Percentiles rank a stretch among this genome's conserved stretches.
Conservation (phyloP, 2,797 vertebrate genomes). For the Acanthurus leucopareius region DNA sequence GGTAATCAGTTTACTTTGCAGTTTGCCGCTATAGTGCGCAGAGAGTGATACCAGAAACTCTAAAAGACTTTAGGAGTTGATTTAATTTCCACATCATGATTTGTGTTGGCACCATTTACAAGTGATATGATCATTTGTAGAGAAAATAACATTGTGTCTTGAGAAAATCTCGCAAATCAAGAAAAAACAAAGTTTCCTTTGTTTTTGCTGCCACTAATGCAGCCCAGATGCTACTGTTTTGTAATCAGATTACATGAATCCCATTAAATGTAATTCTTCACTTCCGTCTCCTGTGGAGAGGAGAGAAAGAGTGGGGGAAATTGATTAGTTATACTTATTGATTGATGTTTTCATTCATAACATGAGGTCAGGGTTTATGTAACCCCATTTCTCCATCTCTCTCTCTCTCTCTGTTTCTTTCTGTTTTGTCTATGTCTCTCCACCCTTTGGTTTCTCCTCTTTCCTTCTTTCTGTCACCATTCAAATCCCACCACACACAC, state of each 20-base stretch:
- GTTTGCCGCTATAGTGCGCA: background rate
- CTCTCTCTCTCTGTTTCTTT: background rate
- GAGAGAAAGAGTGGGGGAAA: slow-evolving; percentile 58
- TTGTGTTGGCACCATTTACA: slow-evolving; percentile 1
- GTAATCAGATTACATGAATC: slow-evolving; percentile 79
- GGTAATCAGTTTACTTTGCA: slow-evolving; percentile 39
- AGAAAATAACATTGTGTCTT: background rate
- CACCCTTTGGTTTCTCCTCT: slow-evolving; percentile 32
- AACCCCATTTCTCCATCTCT: slow-evolving; percentile 63
- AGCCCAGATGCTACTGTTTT: slow-evolving; percentile 62
- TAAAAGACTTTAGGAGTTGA: background rate
- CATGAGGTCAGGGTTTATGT: slow-evolving; percentile 76
- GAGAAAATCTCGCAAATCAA: slow-evolving; percentile 7
- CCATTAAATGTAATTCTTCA: slow-evolving; percentile 72
- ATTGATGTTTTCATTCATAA: slow-evolving; percentile 81
- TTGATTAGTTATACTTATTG: slow-evolving; percentile 79
- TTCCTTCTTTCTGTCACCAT: slow-evolving; percentile 43
- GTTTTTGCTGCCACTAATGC: slow-evolving; percentile 53
- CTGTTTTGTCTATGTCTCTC: slow-evolving; percentile 36
- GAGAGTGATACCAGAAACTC: slow-evolving; percentile 8
- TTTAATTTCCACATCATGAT: slow-evolving; percentile 7
- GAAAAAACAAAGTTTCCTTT: slow-evolving; percentile 44
- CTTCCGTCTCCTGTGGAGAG: slow-evolving; percentile 64
- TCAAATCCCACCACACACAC: slow-evolving; percentile 36
- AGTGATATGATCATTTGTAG: slow-evolving; percentile 3